Evolutionary conservation across 2,888 invertebrate species (phyloP).

Genomic region (Cerceris rybyensis): DNA sequence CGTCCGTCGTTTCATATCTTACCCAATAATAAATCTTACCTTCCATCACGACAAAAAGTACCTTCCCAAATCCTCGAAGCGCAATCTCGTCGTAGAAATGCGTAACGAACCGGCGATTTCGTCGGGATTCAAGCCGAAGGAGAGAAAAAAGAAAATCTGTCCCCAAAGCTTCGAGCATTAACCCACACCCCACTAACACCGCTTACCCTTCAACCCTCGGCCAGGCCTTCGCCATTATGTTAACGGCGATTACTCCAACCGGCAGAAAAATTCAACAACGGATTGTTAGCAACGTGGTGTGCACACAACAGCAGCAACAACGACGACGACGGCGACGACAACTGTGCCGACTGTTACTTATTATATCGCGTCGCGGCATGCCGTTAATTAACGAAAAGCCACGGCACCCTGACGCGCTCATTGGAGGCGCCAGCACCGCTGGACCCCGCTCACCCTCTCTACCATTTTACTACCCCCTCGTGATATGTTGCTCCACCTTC

Average conservation of each 20-base stretch:
- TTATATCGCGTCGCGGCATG: conserved; percentile 37
- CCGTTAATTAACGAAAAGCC: conserved; percentile 62
- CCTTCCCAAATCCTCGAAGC: conserved; percentile 21
- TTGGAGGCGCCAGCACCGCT: conserved; percentile 24
- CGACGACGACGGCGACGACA: conserved; percentile 9
- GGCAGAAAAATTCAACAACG: conserved; percentile 23
- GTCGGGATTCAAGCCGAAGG: conserved; percentile 14
- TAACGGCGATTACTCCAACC: conserved; percentile 3
- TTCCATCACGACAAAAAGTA: conserved; percentile 7
- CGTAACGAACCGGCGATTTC: conserved; percentile 33
- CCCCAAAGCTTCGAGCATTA: conserved; percentile 5
- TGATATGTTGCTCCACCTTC: conserved; percentile 48
- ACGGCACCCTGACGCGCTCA: conserved; percentile 26
- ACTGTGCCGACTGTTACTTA: conserved; percentile 43
- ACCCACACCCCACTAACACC: no score
- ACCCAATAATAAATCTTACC: no score
- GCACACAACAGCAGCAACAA: not conserved
- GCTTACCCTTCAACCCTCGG: not conserved
- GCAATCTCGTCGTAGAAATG: conserved; percentile 18
- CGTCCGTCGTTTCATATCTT: no score
- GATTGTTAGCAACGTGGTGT: conserved; percentile 22
- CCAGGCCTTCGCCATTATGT: not conserved
- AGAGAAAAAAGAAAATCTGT: conserved; percentile 3
- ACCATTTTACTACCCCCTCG: not conserved
- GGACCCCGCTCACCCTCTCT: not conserved